Base-by-base conservation (phyloP, 2,113 vertebrate genomes). In the Mesoclemmys tuberculata region DNA sequence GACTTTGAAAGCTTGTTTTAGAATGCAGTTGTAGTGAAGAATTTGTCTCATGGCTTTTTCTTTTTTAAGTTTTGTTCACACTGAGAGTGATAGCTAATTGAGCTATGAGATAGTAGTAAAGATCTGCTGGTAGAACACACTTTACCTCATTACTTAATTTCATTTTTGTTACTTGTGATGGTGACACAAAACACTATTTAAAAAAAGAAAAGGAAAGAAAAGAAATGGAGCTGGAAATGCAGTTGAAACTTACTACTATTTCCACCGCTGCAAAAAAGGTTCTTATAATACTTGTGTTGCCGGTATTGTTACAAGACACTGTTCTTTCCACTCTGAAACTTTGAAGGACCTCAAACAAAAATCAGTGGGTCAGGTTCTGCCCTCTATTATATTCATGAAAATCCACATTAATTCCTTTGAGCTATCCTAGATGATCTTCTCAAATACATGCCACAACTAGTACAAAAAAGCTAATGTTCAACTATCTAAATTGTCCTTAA, bases 141-240 rank as follows among this genome's bases (percentile, higher is more conserved):
- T 96, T 97, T 98, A 98, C 98, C 98, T 98, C 98, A 98, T 11
- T 96, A 96, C 92, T 97, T 97, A 27, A 97, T 97, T 97, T 97
- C 79, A 82, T 97, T 95, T 85, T 92, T 97, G 89, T 97, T 97
- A 75, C 95, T 82, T 86, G 79, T 92, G 75, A n/a, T 88, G 89
- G 93, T 46, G 79, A 95, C 92, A 88, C 1, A 10, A 83, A 90
- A 87, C 56, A 54, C 94, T 93, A 96, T 90, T 96, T 87, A 78
- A 82, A 84, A 88, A 92, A 88, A 38, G 68, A 89, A 94, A 3
- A 2, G 5, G 10, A 6, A 18, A 26, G 16, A 31, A 35, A 64
- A 38, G 8, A 38, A 68, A 68, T 68, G n/a, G n/a, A 94, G 95
- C 35, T 31, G 19, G 82, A 85, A 93, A 88, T 38, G 89, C 92